phyloP scores from a whole-genome alignment of 2,113 vertebrate species.

The Hippolais icterina region DNA sequence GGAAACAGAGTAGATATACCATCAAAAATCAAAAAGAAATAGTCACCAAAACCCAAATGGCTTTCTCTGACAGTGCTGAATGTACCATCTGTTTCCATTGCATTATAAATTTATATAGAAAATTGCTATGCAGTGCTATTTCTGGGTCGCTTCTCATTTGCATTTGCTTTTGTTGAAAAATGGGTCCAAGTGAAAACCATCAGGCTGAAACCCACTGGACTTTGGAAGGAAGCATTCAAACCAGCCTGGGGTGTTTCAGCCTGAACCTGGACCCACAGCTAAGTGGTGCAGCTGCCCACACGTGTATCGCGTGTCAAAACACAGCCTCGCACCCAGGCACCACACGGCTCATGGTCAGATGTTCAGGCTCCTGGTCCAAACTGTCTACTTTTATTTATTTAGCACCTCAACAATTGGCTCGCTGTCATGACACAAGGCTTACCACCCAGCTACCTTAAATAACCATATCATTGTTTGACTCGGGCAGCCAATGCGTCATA shows the following conservation, averaged over 20 bases:
- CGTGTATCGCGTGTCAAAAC: background rate
- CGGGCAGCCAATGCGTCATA: background rate
- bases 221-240: background rate
- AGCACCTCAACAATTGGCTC: background rate
- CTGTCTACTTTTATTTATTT: background rate
- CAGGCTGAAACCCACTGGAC: background rate
- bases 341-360: background rate
- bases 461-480: background rate
- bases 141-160: conserved; percentile 37
- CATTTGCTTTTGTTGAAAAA: conserved; percentile 51
- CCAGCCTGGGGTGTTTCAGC: background rate
- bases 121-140: conserved; percentile 35
- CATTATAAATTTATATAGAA: conserved; percentile 27
- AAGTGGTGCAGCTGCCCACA: conserved; percentile 12
- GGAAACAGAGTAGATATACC: conserved; percentile 2
- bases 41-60: conserved; percentile 4
- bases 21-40: background rate
- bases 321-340: background rate
- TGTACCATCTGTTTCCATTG: conserved; percentile 55
- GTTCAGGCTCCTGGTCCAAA: background rate
- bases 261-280: background rate
- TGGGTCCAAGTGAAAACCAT: background rate
- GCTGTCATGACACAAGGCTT: background rate
- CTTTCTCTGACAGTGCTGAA: conserved; percentile 28
- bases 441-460: background rate